Conservation (phyloP, 2,797 vertebrate species). For the Limosa lapponica region DNA sequence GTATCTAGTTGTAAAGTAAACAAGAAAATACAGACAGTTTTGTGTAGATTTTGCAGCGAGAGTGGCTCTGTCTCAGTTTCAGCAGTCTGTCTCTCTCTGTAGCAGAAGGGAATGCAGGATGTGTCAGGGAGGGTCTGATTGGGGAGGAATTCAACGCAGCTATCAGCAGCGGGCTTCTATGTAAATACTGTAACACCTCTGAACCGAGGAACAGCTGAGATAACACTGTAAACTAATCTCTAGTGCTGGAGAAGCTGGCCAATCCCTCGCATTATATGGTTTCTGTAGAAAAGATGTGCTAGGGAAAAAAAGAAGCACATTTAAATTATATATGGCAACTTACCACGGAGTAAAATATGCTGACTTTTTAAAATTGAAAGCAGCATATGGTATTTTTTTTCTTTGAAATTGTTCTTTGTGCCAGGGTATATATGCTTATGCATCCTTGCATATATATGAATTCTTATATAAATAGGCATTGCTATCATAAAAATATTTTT, state of each 20-base stretch:
- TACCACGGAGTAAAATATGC: not conserved
- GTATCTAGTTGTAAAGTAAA: not conserved
- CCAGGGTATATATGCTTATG: not conserved
- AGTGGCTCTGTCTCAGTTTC: not conserved
- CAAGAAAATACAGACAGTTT: not conserved
- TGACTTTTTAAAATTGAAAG: not conserved
- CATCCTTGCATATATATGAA: not conserved
- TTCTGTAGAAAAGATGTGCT: conserved; percentile 29
- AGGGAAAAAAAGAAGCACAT: not conserved
- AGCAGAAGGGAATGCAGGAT: conserved; percentile 33
- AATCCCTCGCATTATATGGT: not conserved
- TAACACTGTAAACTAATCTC: conserved; percentile 77
- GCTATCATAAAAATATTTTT: not conserved
- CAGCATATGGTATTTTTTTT: not conserved
- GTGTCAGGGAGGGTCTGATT: conserved; percentile 15
- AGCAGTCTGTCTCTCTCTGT: not conserved
- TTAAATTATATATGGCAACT: not conserved
- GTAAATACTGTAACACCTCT: conserved; percentile 77
- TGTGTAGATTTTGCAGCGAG: not conserved
- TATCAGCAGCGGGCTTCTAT: conserved; percentile 70
- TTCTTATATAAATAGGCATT: not conserved
- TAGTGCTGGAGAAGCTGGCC: conserved; percentile 37
- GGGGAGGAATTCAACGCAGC: conserved; percentile 65
- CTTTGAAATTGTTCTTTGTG: not conserved
- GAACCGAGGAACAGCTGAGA: conserved; percentile 75